These are phyloP conservation scores for Cyphomyrus discorhynchus DNA, from an alignment of 2,113 vertebrate species.

Conservation along the genomic window DNA sequence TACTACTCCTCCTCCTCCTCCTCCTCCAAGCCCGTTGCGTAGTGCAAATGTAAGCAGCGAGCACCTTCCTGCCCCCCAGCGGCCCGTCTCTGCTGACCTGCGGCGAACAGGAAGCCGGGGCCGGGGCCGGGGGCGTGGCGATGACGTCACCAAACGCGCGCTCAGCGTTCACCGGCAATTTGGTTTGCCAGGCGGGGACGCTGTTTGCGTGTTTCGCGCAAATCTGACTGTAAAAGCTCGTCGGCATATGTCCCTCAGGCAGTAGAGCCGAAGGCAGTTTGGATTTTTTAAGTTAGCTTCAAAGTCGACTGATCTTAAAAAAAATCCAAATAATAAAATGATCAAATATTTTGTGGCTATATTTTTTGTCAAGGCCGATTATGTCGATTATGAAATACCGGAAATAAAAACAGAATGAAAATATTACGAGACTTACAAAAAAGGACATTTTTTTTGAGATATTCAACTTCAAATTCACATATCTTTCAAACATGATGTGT, in stretches of 20 bases:
- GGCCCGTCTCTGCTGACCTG: not conserved
- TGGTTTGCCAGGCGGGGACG: not conserved
- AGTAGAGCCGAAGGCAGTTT: not conserved
- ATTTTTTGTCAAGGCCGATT: not conserved
- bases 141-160: not conserved
- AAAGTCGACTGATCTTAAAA: not conserved
- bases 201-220: not conserved
- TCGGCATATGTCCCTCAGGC: not conserved
- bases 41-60: not conserved
- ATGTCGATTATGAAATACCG: not conserved
- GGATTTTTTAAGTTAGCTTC: not conserved
- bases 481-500: not conserved
- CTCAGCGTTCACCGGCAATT: not conserved
- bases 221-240: not conserved
- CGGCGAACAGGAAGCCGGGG: not conserved
- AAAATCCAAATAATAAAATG: not conserved
- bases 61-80: not conserved
- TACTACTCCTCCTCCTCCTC: not conserved
- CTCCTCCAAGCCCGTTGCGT: conserved; percentile 4
- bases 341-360: not conserved
- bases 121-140: not conserved
- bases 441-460: not conserved
- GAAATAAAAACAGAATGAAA: not conserved
- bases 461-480: not conserved
- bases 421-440: not conserved